Evolutionary conservation across 2,797 vertebrate genomes (phyloP).

Genomic region (Ammospiza maritima): DNA sequence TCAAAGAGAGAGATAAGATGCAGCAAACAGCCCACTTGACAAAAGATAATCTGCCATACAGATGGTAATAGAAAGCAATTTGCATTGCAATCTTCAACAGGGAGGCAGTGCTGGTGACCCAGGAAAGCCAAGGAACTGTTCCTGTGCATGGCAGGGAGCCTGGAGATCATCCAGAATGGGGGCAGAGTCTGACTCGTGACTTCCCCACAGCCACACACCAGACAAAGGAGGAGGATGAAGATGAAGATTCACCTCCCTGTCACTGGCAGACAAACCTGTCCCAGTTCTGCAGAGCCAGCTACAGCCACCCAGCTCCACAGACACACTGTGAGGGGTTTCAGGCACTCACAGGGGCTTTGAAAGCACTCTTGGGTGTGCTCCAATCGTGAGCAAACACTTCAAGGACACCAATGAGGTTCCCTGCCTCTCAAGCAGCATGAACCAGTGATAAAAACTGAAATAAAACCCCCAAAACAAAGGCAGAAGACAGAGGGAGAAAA

Average conservation of each 20-base stretch:
- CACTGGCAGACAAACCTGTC: neutral
- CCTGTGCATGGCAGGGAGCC: neutral
- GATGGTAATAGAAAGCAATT: no score
- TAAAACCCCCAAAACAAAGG: slow-evolving; percentile 7
- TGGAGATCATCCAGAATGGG: neutral
- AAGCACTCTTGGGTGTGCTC: slow-evolving; percentile 17
- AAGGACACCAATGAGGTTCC: neutral
- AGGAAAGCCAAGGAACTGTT: neutral
- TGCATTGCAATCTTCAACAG: no score
- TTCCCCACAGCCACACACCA: neutral
- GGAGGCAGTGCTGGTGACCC: neutral
- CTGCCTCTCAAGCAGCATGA: neutral
- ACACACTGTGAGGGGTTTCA: neutral
- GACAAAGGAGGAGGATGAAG: neutral
- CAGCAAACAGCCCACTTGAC: no score
- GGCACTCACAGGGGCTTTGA: neutral
- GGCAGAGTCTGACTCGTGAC: neutral
- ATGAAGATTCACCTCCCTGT: neutral
- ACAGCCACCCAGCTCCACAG: neutral
- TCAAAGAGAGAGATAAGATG: no score
- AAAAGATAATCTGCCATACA: no score
- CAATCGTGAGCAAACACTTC: neutral
- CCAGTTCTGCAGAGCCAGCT: neutral
- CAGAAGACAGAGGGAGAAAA: slow-evolving; percentile 15
- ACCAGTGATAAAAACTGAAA: slow-evolving; percentile 26